A percentile compares a stretch with the other conserved stretches of the same genome.
phyloP scores from a whole-genome alignment of 2,888 invertebrate species.

The Hyposoter dolosus region DNA sequence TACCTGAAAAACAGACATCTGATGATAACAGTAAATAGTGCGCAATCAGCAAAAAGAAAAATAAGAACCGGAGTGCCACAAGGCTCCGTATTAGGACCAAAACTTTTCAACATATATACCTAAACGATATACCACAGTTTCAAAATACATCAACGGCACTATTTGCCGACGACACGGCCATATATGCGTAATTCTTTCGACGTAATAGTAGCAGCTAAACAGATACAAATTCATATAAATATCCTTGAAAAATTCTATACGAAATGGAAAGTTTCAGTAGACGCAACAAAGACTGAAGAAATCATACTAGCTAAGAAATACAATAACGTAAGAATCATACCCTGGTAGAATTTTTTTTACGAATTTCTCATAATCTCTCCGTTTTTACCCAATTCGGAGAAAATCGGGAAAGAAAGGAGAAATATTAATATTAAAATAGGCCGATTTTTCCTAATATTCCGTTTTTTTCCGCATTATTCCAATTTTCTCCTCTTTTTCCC shows the following conservation, averaged over 20 bases:
- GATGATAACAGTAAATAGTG: conserved; percentile 68
- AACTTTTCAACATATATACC: conserved; percentile 72
- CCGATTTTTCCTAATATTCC: too few relatives aligned
- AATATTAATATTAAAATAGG: too few relatives aligned
- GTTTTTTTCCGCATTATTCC: too few relatives aligned
- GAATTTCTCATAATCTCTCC: too few relatives aligned
- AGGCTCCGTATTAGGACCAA: conserved; percentile 71
- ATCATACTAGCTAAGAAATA: conserved; percentile 24
- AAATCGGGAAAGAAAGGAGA: too few relatives aligned
- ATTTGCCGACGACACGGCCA: conserved; percentile 71
- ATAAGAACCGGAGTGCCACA: conserved; percentile 69
- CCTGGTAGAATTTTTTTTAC: too few relatives aligned
- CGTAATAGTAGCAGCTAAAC: conserved; percentile 66
- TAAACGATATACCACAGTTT: conserved; percentile 67
- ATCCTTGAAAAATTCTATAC: conserved; percentile 3
- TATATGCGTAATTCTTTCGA: conserved; percentile 70
- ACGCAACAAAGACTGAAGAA: conserved; percentile 32
- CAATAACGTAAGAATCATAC: conserved; percentile 46
- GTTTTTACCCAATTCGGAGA: too few relatives aligned
- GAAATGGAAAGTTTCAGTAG: conserved; percentile 31
- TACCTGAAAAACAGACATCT: conserved; percentile 72
- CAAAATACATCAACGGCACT: conserved; percentile 58
- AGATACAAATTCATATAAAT: conserved; percentile 62
- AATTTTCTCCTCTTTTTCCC: too few relatives aligned
- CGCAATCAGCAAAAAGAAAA: conserved; percentile 52